phyloP scores from a whole-genome alignment of 1,140 invertebrate genomes.

The Lysiphlebus fabarum region DNA sequence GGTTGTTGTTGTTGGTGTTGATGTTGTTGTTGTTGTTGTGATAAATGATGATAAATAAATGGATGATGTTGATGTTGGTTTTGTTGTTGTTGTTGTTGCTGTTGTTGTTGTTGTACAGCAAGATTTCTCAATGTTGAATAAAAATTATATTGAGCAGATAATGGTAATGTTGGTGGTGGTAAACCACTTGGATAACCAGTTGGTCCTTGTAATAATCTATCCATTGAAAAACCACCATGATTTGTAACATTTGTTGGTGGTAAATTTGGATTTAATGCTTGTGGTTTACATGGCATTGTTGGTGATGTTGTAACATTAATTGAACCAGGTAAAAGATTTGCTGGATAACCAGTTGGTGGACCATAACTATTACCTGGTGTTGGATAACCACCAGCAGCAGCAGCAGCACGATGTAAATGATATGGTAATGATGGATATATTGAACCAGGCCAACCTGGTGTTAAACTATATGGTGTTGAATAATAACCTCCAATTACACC shows the following conservation, averaged over 20 bases:
- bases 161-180: conserved; percentile 30
- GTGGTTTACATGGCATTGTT: conserved; percentile 54
- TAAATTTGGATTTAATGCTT: conserved; percentile 53
- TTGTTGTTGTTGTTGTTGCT: no score
- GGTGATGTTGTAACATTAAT: conserved; percentile 52
- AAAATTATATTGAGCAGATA: conserved; percentile 48
- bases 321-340: conserved; percentile 56
- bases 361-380: conserved; percentile 48
- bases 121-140: conserved; percentile 54
- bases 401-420: conserved; percentile 33
- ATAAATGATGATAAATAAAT: conserved; percentile 39
- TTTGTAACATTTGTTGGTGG: conserved; percentile 34
- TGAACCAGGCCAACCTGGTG: conserved; percentile 48
- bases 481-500: conserved; percentile 55
- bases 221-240: conserved; percentile 53
- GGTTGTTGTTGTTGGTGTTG: no score
- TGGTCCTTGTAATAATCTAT: conserved; percentile 48
- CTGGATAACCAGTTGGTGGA: conserved; percentile 52
- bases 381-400: no score
- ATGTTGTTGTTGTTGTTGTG: no score
- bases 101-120: conserved; percentile 43
- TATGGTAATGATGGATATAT: conserved; percentile 41
- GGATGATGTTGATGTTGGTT: conserved; percentile 24
- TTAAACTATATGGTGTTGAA: conserved; percentile 56
- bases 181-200: conserved; percentile 35